Evolutionary conservation across 2,113 vertebrate species (phyloP), one percentile per base, ranked within the genome.

Genomic region (Prochilodus magdalenae): DNA sequence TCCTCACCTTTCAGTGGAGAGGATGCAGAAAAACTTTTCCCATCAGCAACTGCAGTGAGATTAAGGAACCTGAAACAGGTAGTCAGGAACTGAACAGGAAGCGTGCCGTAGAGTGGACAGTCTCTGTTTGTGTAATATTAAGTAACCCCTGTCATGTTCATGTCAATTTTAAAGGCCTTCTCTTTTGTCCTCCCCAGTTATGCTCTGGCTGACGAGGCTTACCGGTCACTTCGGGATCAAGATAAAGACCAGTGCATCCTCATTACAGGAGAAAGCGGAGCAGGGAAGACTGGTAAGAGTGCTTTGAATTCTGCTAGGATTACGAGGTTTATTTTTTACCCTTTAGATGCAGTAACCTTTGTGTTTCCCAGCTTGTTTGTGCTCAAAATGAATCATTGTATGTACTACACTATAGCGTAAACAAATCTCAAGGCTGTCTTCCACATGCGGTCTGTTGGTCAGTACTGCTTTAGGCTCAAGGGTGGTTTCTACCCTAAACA

Each of bases 201-300:
- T 79, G 97, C 98, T 78, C 89, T 99, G 89, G 96, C 98, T 62
- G 98, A 99, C 85, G 98, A 99, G 92, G 98, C 97, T 0, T 99
- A 99, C 87, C 93, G 98, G 82, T 99, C 98, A n/a, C 92, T 99
- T 83, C 94, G 97, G 77, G 97, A 99, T 93, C 97, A 99, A 90
- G 98, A 98, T 90, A 99, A 98, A 91, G 98, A 99, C 91, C 98
- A 99, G 49, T 99, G 98, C 75, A 99, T 99, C 86, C 96, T 99
- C 83, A 99, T 99, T 83, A 99, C 98, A 20, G 98, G 98, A 77
- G 98, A 99, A 88, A 99, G 98, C 4, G 98, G 98, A 81, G 96
- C 98, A 83, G 98, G 98, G 80, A 99, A 99, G 94, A 99, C 98
- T 66, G 98, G 98, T 98, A 91, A 94, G 84, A 44, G 7, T 13